A percentile compares a stretch with the other conserved stretches of the same genome.
Evolutionary conservation across 2,113 vertebrate genomes (phyloP).

Genomic region (Pelodiscus sinensis): DNA sequence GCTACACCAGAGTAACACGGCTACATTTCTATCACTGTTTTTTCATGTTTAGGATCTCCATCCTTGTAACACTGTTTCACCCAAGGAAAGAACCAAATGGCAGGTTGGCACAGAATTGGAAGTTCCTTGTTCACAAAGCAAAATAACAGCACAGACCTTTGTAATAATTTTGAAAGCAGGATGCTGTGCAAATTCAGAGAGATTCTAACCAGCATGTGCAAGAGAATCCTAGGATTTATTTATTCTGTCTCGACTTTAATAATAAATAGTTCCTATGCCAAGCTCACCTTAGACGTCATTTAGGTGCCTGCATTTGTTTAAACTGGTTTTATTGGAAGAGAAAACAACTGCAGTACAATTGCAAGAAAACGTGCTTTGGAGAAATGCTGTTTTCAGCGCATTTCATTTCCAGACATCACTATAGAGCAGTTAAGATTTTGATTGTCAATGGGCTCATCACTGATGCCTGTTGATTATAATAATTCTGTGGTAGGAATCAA

Average conservation of each 20-base stretch:
- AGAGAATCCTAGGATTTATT: neutral
- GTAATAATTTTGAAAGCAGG: neutral
- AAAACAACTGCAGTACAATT: neutral
- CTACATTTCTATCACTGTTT: no score
- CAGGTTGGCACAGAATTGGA: neutral
- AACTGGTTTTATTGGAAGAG: neutral
- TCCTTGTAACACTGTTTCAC: neutral
- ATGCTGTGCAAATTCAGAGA: constrained; percentile 14
- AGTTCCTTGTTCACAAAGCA: constrained; percentile 1
- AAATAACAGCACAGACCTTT: neutral
- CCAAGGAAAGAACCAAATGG: neutral
- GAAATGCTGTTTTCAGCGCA: neutral
- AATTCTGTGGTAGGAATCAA: neutral
- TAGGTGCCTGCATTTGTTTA: neutral
- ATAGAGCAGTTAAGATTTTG: neutral
- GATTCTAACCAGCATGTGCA: neutral
- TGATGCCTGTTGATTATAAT: neutral
- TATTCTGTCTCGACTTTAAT: neutral
- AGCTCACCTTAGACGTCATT: neutral
- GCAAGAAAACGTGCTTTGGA: neutral
- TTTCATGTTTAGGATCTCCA: neutral
- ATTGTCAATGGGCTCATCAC: neutral
- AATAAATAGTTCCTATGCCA: neutral
- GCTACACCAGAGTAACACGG: no score
- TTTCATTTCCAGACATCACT: neutral